Conservation (phyloP, 2,113 vertebrate genomes). For the Eretmochelys imbricata region DNA sequence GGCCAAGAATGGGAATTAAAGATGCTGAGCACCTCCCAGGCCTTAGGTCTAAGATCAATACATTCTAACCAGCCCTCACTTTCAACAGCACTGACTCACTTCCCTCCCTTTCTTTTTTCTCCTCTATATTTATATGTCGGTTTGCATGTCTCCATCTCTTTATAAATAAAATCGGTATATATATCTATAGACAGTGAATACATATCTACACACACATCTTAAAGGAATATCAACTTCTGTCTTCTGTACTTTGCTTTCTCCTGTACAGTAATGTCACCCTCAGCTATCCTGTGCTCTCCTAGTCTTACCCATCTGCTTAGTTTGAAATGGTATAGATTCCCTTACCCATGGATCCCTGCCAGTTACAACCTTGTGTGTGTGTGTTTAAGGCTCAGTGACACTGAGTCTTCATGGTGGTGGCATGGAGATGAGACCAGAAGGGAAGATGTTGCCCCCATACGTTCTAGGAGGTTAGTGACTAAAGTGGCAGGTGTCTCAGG, state of each 20-base stretch:
- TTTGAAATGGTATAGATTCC: not conserved
- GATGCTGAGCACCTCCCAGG: not conserved
- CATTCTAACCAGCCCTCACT: not conserved
- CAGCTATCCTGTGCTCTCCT: not conserved
- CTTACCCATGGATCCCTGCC: rapidly evolving
- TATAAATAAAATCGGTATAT: rapidly evolving
- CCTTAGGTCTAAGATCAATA: rapidly evolving
- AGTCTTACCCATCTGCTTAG: not conserved
- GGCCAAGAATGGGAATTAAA: not conserved
- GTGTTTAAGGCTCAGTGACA: rapidly evolving
- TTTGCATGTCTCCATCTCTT: rapidly evolving
- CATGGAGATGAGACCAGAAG: rapidly evolving
- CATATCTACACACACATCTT: too few species aligned
- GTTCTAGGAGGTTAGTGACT: rapidly evolving
- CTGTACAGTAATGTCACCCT: too few species aligned
- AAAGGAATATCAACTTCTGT: rapidly evolving
- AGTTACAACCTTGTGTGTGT: rapidly evolving
- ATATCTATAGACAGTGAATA: not conserved
- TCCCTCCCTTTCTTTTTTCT: rapidly evolving
- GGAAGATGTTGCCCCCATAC: rapidly evolving
- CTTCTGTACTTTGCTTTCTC: not conserved
- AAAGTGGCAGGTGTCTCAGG: not conserved
- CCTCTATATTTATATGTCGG: rapidly evolving
- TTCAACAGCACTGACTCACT: not conserved
- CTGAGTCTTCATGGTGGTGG: not conserved